A percentile compares a stretch with the other conserved stretches of the same genome.
These are phyloP conservation scores for Epizoanthus stellaris DNA, from an alignment of 92 coral and sea anemone genomes.

Conservation along the genomic window DNA sequence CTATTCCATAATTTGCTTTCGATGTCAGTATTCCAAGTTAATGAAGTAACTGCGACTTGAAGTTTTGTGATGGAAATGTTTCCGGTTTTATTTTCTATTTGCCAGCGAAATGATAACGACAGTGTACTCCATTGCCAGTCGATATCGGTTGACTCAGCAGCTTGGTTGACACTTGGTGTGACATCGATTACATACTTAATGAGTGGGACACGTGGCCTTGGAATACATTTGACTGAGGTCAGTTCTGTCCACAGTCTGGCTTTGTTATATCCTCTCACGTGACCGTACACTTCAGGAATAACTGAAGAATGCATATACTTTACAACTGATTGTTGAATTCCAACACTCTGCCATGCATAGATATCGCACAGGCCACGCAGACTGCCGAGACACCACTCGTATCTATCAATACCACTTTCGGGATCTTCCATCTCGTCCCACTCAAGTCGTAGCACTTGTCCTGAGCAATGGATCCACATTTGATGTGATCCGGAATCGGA, in stretches of 20 bases:
- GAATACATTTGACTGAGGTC: no score
- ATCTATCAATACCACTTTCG: slow-evolving; percentile 62
- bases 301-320: background rate
- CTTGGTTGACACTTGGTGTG: background rate
- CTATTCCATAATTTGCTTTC: slow-evolving; percentile 36
- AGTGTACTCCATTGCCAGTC: background rate
- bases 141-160: background rate
- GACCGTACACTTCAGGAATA: background rate
- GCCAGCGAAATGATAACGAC: no score
- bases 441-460: background rate
- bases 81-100: slow-evolving; percentile 31
- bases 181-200: background rate
- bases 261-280: no score
- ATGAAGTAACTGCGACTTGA: slow-evolving; percentile 34
- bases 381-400: slow-evolving; percentile 72
- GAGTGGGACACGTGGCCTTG: no score
- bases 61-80: slow-evolving; percentile 17
- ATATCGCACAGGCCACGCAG: slow-evolving; percentile 39
- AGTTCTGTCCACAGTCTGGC: no score
- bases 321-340: background rate
- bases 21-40: background rate
- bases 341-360: background rate
- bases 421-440: slow-evolving; percentile 47
- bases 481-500: no score
- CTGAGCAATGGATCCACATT: background rate